Conservation (phyloP, 2,888 invertebrate genomes). For the Mesorhabditis belari region DNA sequence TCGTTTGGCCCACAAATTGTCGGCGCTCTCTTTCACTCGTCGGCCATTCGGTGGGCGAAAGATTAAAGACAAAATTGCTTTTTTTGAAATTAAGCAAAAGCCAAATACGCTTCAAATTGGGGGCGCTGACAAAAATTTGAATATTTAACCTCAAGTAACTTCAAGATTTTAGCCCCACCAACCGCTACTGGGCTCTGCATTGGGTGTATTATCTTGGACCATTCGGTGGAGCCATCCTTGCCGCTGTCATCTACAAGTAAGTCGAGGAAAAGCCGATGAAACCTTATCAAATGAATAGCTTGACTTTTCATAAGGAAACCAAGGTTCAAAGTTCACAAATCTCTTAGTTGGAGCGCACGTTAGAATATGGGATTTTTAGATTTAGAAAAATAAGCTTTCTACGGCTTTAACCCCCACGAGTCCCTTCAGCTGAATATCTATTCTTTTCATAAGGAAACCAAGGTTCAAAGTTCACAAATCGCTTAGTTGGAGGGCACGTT, state of each 20-base stretch:
- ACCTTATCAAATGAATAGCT: too few relatives aligned
- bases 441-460: too few relatives aligned
- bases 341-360: not conserved
- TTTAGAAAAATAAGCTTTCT: too few relatives aligned
- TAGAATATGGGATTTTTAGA: not conserved
- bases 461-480: too few relatives aligned
- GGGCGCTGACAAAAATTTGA: not conserved
- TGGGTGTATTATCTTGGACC: slow-evolving; percentile 55
- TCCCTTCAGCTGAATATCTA: too few relatives aligned
- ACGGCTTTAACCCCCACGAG: too few relatives aligned
- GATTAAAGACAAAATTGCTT: too few relatives aligned
- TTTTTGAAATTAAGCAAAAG: not conserved
- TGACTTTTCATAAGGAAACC: not conserved
- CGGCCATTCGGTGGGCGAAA: too few relatives aligned
- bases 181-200: slow-evolving; percentile 36
- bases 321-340: not conserved
- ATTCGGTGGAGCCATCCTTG: slow-evolving; percentile 45
- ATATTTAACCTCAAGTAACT: too few relatives aligned
- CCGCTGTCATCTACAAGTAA: slow-evolving; percentile 46
- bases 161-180: not conserved
- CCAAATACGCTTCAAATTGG: not conserved
- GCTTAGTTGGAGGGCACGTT: too few relatives aligned
- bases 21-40: slow-evolving; percentile 19
- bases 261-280: not conserved
- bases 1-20: slow-evolving; percentile 55